Evolutionary conservation across 1,140 invertebrate genomes (phyloP).

Genomic region (Nasonia longicornis): DNA sequence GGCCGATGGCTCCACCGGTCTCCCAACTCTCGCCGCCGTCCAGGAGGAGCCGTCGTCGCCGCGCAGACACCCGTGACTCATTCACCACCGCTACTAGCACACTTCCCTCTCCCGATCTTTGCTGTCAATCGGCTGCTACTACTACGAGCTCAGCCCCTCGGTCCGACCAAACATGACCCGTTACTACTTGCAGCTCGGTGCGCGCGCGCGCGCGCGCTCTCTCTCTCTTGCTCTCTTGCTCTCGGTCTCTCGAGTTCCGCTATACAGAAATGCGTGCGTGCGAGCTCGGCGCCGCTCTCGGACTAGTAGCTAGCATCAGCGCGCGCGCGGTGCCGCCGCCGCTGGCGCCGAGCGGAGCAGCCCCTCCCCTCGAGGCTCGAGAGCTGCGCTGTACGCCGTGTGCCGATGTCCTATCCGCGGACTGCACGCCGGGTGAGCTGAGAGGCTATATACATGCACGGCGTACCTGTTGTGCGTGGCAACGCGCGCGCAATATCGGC

Average conservation of each 20-base stretch:
- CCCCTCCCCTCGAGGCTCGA: neutral
- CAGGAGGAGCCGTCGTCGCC: conserved; percentile 9
- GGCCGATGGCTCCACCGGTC: neutral
- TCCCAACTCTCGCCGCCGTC: conserved; percentile 11
- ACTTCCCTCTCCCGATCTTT: neutral
- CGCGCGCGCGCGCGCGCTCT: too few relatives aligned
- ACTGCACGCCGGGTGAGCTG: neutral
- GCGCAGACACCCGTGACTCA: conserved; percentile 8
- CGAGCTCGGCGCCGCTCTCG: neutral
- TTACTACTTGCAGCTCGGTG: neutral
- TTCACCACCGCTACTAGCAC: neutral
- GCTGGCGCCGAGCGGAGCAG: neutral
- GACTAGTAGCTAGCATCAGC: neutral
- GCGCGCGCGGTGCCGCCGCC: neutral
- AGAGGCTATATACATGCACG: conserved; percentile 11
- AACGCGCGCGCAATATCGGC: conserved; percentile 33
- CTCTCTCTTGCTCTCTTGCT: too few relatives aligned
- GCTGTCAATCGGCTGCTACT: too few relatives aligned
- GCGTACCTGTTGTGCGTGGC: conserved; percentile 41
- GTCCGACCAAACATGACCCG: neutral
- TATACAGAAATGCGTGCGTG: neutral
- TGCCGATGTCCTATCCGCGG: neutral
- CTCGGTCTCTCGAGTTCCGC: too few relatives aligned
- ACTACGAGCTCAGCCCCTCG: neutral
- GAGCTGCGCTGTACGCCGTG: neutral